These are phyloP conservation scores for Petrophora chlorosata DNA, from an alignment of 2,888 invertebrate species.

Conservation along the genomic window DNA sequence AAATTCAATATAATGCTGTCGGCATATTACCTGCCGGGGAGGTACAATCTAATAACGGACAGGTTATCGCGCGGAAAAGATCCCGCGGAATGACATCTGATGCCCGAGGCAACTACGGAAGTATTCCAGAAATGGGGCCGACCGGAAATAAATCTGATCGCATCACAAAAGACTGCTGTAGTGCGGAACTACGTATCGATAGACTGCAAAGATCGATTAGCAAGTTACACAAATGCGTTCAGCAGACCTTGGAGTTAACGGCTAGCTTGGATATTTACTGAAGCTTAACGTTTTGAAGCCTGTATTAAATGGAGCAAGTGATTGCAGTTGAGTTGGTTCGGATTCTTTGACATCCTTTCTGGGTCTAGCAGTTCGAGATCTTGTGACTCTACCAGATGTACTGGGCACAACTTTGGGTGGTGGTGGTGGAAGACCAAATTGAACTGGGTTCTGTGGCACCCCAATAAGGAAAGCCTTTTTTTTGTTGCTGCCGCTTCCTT, in stretches of 20 bases:
- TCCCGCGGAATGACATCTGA: not conserved
- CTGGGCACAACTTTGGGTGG: slow-evolving; percentile 50
- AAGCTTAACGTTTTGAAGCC: slow-evolving; percentile 79
- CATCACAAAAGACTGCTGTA: not conserved
- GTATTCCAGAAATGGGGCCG: not conserved
- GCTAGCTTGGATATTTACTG: not conserved
- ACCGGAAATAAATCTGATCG: not conserved
- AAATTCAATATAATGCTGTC: not conserved
- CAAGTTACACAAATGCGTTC: not conserved
- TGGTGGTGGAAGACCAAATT: slow-evolving; percentile 62
- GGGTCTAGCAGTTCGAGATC: slow-evolving; percentile 58
- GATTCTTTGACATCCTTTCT: slow-evolving; percentile 28
- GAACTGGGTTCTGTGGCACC: slow-evolving; percentile 53
- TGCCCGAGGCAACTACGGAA: not conserved
- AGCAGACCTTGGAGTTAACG: not conserved
- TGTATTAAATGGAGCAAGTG: slow-evolving; percentile 82
- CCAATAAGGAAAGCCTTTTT: slow-evolving; percentile 70
- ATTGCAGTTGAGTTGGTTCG: slow-evolving; percentile 35
- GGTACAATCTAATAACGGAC: no score
- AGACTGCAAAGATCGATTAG: not conserved
- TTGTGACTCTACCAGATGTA: slow-evolving; percentile 64
- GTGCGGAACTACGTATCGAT: not conserved
- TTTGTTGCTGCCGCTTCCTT: slow-evolving; percentile 57
- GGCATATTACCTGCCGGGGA: not conserved
- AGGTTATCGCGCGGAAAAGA: no score